phyloP scores from a whole-genome alignment of 2,113 vertebrate species.

The Pipa parva region DNA sequence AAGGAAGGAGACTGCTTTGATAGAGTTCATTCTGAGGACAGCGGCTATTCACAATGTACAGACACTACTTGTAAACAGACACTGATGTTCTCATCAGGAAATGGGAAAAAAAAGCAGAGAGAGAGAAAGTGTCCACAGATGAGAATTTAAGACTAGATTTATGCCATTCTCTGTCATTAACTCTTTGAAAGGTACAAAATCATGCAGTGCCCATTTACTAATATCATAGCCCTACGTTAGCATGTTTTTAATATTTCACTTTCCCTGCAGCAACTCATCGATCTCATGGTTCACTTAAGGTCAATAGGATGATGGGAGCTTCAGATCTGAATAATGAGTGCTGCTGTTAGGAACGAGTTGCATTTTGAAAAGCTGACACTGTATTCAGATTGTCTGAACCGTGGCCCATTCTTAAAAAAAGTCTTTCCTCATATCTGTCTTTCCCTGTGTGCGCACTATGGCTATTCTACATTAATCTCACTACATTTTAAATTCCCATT shows the following conservation, averaged over 20 bases:
- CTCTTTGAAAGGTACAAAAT: neutral
- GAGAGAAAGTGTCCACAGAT: conserved; percentile 21
- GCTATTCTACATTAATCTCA: too few species aligned
- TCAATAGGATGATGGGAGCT: neutral
- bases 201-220: neutral
- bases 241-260: neutral
- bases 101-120: conserved; percentile 20
- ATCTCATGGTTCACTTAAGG: neutral
- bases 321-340: too few species aligned
- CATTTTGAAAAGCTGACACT: too few species aligned
- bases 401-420: too few species aligned
- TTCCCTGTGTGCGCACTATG: too few species aligned
- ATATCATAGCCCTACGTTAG: neutral
- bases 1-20: conserved; percentile 42
- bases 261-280: neutral
- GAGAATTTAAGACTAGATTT: conserved; percentile 18
- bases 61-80: conserved; percentile 44
- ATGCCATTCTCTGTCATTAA: conserved; percentile 16
- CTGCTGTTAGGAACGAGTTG: too few species aligned
- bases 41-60: conserved; percentile 40
- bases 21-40: conserved; percentile 43
- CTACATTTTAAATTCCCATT: too few species aligned
- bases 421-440: too few species aligned
- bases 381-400: too few species aligned
- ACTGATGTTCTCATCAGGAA: conserved; percentile 41